These are phyloP conservation scores for Alsophila aescularia DNA, from an alignment of 2,888 invertebrate genomes.

Conservation along the genomic window DNA sequence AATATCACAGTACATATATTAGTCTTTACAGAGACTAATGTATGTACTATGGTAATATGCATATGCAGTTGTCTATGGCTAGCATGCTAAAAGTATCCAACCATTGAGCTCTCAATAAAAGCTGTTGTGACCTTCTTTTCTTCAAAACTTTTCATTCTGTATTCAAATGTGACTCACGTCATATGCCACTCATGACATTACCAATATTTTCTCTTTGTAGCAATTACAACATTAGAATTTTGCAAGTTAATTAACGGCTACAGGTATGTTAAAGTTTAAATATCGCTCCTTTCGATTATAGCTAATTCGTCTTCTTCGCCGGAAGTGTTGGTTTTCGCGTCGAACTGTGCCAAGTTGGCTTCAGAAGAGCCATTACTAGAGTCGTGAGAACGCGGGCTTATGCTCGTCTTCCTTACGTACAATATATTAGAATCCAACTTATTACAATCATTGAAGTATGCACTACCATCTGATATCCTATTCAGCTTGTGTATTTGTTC, in stretches of 20 bases:
- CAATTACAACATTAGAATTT: neutral
- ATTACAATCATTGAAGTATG: slow-evolving; percentile 54
- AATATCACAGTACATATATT: no score
- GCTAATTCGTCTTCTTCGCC: slow-evolving; percentile 78
- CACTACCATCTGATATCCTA: slow-evolving; percentile 74
- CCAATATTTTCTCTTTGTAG: no score
- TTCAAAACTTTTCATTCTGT: no score
- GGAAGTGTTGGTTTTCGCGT: slow-evolving; percentile 73
- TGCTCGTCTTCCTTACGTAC: slow-evolving; percentile 71
- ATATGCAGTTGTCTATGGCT: no score
- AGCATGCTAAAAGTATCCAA: no score
- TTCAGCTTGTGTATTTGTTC: slow-evolving; percentile 79
- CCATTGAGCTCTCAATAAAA: no score
- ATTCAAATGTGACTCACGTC: neutral
- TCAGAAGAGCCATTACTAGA: slow-evolving; percentile 78
- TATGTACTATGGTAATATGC: no score
- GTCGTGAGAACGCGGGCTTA: slow-evolving; percentile 73
- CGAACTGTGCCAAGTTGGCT: slow-evolving; percentile 67
- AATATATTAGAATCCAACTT: slow-evolving; percentile 70
- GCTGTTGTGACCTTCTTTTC: no score
- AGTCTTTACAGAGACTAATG: no score
- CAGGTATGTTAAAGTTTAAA: slow-evolving; percentile 38
- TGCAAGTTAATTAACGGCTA: neutral
- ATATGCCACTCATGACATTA: neutral
- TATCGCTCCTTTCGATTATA: slow-evolving; percentile 67